Conservation (phyloP, 2,113 vertebrate genomes). For the Phyllostomus discolor region DNA sequence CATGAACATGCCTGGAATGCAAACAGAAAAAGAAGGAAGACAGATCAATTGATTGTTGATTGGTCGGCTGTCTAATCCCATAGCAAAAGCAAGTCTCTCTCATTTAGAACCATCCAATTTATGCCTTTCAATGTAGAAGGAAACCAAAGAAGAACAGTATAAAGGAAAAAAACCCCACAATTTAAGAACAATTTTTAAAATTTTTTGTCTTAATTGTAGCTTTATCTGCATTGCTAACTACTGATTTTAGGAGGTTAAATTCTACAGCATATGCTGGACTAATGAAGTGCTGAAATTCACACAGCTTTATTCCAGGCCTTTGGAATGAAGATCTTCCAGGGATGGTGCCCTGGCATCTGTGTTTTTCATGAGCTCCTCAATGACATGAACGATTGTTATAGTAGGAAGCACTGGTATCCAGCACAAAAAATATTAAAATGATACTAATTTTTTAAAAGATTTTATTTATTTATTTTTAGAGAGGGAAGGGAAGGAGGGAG, state of each 20-base stretch:
- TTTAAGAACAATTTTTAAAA: not conserved
- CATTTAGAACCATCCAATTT: constrained; percentile 2
- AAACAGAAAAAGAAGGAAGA: constrained; percentile 55
- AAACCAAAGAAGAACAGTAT: not conserved
- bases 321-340: not conserved
- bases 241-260: constrained; percentile 22
- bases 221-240: not conserved
- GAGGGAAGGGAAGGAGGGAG: too few relatives aligned
- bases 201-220: not conserved
- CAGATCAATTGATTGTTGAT: constrained; percentile 52
- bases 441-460: not conserved
- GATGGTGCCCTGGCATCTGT: not conserved
- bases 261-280: not conserved
- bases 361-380: not conserved
- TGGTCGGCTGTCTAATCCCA: not conserved
- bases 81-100: not conserved
- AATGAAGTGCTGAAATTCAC: not conserved
- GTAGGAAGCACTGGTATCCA: not conserved
- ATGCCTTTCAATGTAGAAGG: not conserved
- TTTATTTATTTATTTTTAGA: too few relatives aligned
- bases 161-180: not conserved
- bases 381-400: not conserved
- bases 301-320: not conserved
- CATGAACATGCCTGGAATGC: constrained; percentile 51
- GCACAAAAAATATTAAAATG: not conserved